A percentile compares a stretch with the other conserved stretches of the same genome.
phyloP scores from a whole-genome alignment of 2,113 vertebrate genomes.

The Machaerirhynchus nigripectus region DNA sequence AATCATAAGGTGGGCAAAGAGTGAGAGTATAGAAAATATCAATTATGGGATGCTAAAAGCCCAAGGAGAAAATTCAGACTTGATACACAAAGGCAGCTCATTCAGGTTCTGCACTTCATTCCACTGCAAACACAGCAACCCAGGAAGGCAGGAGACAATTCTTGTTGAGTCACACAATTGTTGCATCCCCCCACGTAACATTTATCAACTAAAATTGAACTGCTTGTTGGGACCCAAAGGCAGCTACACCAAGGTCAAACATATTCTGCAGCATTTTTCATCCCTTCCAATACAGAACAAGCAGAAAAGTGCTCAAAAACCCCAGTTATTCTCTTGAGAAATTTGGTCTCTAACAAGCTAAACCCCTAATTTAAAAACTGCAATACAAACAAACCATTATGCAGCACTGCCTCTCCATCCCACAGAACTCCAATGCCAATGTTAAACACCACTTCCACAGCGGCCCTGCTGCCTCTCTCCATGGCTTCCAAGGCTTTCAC shows the following conservation, averaged over 20 bases:
- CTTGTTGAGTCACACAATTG: neutral
- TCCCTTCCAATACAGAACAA: neutral
- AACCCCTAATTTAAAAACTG: neutral
- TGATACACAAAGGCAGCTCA: neutral
- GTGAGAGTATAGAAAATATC: neutral
- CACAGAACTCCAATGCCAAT: neutral
- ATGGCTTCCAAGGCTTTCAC: neutral
- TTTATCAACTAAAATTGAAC: neutral
- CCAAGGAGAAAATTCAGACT: neutral
- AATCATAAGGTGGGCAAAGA: neutral
- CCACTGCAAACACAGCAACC: neutral
- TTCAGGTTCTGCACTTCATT: neutral
- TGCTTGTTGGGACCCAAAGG: neutral
- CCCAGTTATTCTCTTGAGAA: neutral
- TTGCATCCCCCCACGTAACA: fast-evolving
- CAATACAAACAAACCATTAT: neutral
- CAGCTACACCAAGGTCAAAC: neutral
- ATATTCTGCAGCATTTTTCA: neutral
- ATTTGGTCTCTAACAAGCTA: neutral
- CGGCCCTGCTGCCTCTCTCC: neutral
- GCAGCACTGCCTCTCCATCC: neutral
- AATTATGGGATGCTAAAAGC: neutral
- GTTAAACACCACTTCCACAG: neutral
- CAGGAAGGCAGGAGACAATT: neutral
- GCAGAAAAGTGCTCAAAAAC: neutral